These are phyloP conservation scores for Willowsia nigromaculata DNA, from an alignment of 2,888 invertebrate species.

Conservation along the genomic window DNA sequence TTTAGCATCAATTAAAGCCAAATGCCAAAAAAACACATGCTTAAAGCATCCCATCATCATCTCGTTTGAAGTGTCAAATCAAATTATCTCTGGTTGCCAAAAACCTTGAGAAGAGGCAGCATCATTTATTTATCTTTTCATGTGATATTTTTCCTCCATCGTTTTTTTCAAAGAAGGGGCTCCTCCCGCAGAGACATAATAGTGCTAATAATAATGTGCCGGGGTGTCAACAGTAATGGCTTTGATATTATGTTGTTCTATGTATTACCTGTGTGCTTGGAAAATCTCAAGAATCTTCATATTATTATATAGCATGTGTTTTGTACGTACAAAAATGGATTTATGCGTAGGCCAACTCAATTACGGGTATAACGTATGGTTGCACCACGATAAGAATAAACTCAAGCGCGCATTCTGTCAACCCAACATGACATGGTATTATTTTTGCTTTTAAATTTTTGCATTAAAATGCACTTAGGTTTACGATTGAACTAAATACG, in stretches of 20 bases:
- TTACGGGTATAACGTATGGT: not conserved
- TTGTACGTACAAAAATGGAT: slow-evolving; percentile 44
- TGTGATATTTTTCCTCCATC: not conserved
- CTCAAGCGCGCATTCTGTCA: not conserved
- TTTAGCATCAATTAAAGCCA: not conserved
- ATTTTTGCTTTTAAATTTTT: slow-evolving; percentile 8
- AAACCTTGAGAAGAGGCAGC: slow-evolving; percentile 25
- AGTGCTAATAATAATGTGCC: slow-evolving; percentile 4
- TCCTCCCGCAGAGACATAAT: slow-evolving; percentile 35
- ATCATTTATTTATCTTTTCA: not conserved
- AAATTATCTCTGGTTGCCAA: slow-evolving; percentile 41
- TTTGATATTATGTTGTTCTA: not conserved
- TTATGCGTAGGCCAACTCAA: slow-evolving; percentile 59
- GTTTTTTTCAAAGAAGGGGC: not conserved
- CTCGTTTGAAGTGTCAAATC: slow-evolving; percentile 40
- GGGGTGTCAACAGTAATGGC: not conserved
- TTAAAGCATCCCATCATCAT: not conserved
- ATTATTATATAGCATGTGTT: not conserved
- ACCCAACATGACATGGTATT: slow-evolving; percentile 14
- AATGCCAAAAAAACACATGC: not conserved
- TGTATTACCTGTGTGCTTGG: not conserved
- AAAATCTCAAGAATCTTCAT: not conserved
- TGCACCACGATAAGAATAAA: not conserved
- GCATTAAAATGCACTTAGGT: slow-evolving; percentile 4
- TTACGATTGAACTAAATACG: slow-evolving; percentile 11